Base-by-base conservation (phyloP, 2,888 invertebrate species). In the Ypsolopha scabrella region DNA sequence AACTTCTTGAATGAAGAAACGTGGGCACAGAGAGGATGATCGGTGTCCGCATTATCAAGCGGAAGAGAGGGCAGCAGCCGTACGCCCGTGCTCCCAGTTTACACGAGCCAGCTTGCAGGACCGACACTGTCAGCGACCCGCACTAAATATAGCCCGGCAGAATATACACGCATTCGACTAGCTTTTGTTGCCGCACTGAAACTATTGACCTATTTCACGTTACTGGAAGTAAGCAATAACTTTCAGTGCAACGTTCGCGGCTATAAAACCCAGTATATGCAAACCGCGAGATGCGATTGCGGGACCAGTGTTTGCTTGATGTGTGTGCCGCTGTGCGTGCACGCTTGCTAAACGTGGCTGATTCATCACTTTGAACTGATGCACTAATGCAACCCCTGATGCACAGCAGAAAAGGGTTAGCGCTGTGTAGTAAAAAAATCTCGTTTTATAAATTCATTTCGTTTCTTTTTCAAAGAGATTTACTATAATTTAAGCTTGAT, bases 201-300 rank as follows among this genome's bases (percentile, higher is more conserved):
- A 82, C 83, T 83, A 85, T 85, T 86, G 85, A 86, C 85, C 85
- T 81, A 86, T 81, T 82, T 86, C 72, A 74, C 75, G 72, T 82
- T 80, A 77, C 85, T 85, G 82, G 83, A 82, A 82, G 77, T 79
- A 80, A 80, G 82, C 75, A 75, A 82, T 85, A 82, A 86, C 80
- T 82, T 83, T 83, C 81, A 80, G 80, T 74, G 76, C 79, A 79
- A 67, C 65, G 76, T 70, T 75, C 73, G 72, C 67, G 62, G 69
- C 67, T 69, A 75, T 83, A 78, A 83, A 81, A 77, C 68, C 10
- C 9, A 38, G 37, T 24, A 13, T 13, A 37, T 34, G 37, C 37
- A 13, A 14, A 38, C 24, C 38, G 41, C 41, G 33, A 11, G 49
- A 39, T 9, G 11, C 9, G 39, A n/a, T 9, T 39, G 9, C 10